phyloP scores from a whole-genome alignment of 1,140 invertebrate genomes.

The Holcopasites calliopsidis region DNA sequence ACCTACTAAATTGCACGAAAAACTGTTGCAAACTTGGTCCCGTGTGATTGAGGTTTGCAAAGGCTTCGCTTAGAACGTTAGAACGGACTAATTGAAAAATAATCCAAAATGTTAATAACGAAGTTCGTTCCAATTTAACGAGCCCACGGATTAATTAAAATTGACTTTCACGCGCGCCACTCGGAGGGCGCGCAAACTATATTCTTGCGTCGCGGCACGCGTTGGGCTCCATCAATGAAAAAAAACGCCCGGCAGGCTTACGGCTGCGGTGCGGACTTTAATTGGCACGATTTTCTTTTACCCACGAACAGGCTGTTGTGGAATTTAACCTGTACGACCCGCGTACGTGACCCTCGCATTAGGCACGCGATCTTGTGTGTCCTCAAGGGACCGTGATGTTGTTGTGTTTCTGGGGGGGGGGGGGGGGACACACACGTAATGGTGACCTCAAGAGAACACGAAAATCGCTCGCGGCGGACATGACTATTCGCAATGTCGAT shows the following conservation, averaged over 20 bases:
- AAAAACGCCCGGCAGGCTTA: not conserved
- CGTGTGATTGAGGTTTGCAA: too few species aligned
- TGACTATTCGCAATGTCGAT: not conserved
- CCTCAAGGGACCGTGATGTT: too few species aligned
- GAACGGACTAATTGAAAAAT: not conserved
- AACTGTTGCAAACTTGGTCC: not conserved
- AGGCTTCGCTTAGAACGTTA: too few species aligned
- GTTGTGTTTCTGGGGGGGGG: too few species aligned
- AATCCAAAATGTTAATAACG: not conserved
- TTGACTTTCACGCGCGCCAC: not conserved
- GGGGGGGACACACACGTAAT: too few species aligned
- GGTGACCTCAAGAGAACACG: too few species aligned
- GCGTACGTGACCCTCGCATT: not conserved
- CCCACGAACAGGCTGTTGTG: not conserved
- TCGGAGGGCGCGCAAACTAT: not conserved
- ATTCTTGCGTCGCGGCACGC: not conserved
- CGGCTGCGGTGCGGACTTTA: not conserved
- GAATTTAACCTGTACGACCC: not conserved
- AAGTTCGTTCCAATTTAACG: not conserved
- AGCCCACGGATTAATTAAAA: constrained; percentile 4
- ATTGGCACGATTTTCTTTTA: not conserved
- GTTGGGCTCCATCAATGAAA: constrained; percentile 1
- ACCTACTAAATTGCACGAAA: not conserved
- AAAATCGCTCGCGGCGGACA: not conserved
- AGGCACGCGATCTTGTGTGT: constrained; percentile 17